These are phyloP conservation scores for Platerodrilus igneus DNA, from an alignment of 2,888 invertebrate species.

Conservation along the genomic window DNA sequence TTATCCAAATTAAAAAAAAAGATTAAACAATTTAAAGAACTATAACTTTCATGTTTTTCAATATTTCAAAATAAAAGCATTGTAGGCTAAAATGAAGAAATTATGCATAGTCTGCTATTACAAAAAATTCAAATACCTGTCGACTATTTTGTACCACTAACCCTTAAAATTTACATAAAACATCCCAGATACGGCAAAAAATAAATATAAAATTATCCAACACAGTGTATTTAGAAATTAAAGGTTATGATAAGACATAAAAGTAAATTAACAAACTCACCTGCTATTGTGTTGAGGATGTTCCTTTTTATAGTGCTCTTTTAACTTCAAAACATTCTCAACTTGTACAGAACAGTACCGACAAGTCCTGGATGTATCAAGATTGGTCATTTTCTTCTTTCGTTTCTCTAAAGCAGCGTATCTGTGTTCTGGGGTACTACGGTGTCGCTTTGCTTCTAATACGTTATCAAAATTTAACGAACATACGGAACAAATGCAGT, in stretches of 20 bases:
- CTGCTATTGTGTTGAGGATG: constrained; percentile 63
- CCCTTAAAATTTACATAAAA: too few relatives aligned
- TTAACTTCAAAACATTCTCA: constrained; percentile 54
- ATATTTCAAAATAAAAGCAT: too few relatives aligned
- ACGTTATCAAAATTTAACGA: constrained; percentile 58
- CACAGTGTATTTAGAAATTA: too few relatives aligned
- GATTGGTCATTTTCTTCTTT: constrained; percentile 34
- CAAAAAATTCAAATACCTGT: too few relatives aligned
- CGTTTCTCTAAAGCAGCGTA: constrained; percentile 51
- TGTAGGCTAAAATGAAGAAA: too few relatives aligned
- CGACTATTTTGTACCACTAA: too few relatives aligned
- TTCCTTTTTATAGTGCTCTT: constrained; percentile 55
- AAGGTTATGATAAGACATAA: constrained; percentile 1
- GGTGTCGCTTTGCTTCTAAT: constrained; percentile 61
- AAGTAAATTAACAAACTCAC: constrained; percentile 41
- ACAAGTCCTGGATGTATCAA: constrained; percentile 53
- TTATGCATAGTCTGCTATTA: too few relatives aligned
- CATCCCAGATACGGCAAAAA: too few relatives aligned
- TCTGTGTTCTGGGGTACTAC: constrained; percentile 62
- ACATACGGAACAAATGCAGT: constrained; percentile 67
- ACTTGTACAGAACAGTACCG: constrained; percentile 56
- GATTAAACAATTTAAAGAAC: too few relatives aligned
- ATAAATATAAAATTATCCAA: too few relatives aligned
- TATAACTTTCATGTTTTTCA: too few relatives aligned
- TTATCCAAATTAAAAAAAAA: too few relatives aligned